Conservation (phyloP, 2,888 invertebrate genomes). For the Melinopterus prodromus region DNA sequence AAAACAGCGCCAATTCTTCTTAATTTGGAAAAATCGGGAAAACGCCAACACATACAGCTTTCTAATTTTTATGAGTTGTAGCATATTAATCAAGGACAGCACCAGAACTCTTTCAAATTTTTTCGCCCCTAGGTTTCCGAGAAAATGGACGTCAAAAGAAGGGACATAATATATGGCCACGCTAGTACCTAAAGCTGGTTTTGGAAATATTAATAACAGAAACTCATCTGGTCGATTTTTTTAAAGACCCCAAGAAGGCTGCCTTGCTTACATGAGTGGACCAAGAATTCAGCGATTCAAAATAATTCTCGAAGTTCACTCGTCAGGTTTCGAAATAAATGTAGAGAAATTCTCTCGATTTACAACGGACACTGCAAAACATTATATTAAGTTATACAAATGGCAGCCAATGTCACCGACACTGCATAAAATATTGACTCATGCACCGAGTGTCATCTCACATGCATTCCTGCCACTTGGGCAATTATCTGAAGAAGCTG, state of each 20-base stretch:
- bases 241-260: background rate
- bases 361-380: constrained; percentile 20
- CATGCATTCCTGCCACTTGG: no score
- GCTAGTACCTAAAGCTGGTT: constrained; percentile 21
- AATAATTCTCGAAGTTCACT: constrained; percentile 24
- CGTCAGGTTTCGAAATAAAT: constrained; percentile 24
- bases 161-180: no score
- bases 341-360: constrained; percentile 26
- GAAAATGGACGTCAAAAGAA: no score
- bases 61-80: no score
- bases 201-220: constrained; percentile 14
- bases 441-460: no score
- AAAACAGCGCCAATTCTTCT: no score
- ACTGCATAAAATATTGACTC: constrained; percentile 19
- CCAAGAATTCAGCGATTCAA: constrained; percentile 14
- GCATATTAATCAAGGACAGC: no score
- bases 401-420: constrained; percentile 27
- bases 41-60: no score
- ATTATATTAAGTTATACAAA: constrained; percentile 22
- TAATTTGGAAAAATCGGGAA: no score
- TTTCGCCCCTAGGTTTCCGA: no score
- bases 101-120: no score
- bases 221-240: constrained; percentile 9
- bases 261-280: constrained; percentile 18
- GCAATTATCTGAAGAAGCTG: no score